Evolutionary conservation across 2,113 vertebrate species (phyloP).

Genomic region (Rhinopomastus cyanomelas): DNA sequence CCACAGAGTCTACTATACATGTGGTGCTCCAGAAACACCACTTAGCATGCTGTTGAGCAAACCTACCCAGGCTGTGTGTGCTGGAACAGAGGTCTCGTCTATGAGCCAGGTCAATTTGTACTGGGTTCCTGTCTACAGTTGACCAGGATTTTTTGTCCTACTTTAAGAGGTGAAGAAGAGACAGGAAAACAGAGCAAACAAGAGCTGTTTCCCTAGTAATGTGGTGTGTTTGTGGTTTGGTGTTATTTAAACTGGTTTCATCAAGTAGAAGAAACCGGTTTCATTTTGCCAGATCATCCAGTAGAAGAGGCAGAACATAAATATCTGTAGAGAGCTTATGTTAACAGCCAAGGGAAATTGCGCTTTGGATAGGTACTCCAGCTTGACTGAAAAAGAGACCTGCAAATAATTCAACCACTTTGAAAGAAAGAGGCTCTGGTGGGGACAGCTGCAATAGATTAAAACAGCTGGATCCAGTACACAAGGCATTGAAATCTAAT

Average conservation of each 20-base stretch:
- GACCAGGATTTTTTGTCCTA: background rate
- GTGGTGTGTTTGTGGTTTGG: background rate
- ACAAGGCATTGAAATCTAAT: background rate
- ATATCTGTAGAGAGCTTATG: background rate
- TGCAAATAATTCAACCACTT: background rate
- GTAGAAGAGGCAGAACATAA: background rate
- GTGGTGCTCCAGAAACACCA: background rate
- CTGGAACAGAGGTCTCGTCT: background rate
- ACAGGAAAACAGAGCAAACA: background rate
- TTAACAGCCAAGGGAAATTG: background rate
- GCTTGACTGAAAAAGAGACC: background rate
- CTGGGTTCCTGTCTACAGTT: background rate
- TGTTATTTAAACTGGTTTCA: background rate
- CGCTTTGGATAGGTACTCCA: background rate
- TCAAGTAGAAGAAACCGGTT: background rate
- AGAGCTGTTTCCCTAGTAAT: fast-evolving
- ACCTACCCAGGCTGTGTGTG: background rate
- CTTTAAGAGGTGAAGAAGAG: background rate
- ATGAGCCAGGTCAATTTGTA: background rate
- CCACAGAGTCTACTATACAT: fast-evolving
- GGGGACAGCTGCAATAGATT: background rate
- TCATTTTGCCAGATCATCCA: background rate
- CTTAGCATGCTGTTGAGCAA: background rate
- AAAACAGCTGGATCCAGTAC: background rate
- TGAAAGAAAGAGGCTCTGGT: background rate